These are phyloP conservation scores for Drosophila kambysellisi DNA, from an alignment of 2,888 invertebrate species.

Conservation along the genomic window DNA sequence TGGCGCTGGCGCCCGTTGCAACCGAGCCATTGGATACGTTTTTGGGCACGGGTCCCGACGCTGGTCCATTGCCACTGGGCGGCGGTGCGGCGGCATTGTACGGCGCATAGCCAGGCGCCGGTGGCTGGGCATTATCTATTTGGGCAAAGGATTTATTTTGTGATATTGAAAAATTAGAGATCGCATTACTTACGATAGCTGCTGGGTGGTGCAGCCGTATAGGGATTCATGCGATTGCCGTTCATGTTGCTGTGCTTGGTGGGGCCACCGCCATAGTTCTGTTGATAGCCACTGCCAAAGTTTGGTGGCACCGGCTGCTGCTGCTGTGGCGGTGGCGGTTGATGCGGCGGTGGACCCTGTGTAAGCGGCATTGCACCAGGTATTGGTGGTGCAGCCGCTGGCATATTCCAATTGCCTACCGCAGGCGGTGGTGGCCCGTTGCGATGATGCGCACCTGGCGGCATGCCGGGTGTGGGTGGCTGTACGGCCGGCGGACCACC, in stretches of 20 bases:
- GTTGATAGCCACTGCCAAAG: constrained; percentile 90
- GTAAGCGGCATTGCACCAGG: constrained; percentile 60
- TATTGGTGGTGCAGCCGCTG: constrained; percentile 58
- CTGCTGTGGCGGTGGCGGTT: constrained; percentile 49
- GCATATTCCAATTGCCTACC: constrained; percentile 67
- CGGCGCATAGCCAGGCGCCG: constrained; percentile 63
- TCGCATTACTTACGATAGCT: constrained; percentile 65
- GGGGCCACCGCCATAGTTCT: constrained; percentile 93
- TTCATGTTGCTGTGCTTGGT: constrained; percentile 89
- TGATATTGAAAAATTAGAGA: neutral
- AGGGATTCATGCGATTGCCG: constrained; percentile 90
- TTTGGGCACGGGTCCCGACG: constrained; percentile 61
- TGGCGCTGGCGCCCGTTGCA: constrained; percentile 64
- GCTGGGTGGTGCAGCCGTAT: constrained; percentile 75
- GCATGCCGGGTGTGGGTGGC: constrained; percentile 62
- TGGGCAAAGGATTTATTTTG: neutral
- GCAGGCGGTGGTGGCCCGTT: constrained; percentile 70
- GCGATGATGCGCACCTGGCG: constrained; percentile 58
- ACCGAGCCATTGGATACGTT: constrained; percentile 68
- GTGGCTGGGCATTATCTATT: constrained; percentile 66
- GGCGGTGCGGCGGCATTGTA: constrained; percentile 69
- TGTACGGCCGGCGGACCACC: constrained; percentile 69
- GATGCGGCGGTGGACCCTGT: constrained; percentile 64
- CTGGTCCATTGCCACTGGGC: constrained; percentile 49
- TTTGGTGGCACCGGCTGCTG: constrained; percentile 66